phyloP scores from a whole-genome alignment of 2,888 invertebrate genomes.

The Teleogryllus oceanicus region DNA sequence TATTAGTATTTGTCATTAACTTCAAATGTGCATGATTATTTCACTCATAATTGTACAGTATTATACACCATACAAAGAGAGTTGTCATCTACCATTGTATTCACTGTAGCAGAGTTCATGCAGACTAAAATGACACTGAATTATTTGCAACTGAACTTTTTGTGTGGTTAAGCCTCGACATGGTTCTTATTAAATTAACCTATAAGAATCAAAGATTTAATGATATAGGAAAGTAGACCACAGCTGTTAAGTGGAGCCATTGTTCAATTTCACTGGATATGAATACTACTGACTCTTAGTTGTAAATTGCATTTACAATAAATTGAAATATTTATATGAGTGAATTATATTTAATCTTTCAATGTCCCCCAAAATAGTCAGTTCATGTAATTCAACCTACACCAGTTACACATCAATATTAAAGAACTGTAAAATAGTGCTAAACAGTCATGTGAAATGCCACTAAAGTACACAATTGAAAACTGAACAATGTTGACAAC shows the following conservation, averaged over 20 bases:
- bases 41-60: slow-evolving; percentile 18
- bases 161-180: background rate
- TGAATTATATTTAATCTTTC: no score
- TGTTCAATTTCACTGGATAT: no score
- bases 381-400: no score
- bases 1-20: slow-evolving; percentile 5
- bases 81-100: background rate
- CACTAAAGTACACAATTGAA: background rate
- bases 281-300: no score
- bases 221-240: no score
- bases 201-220: no score
- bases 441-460: background rate
- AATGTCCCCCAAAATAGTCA: no score
- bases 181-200: background rate
- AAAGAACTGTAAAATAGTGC: no score
- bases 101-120: background rate
- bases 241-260: no score
- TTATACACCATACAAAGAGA: background rate
- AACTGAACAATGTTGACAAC: background rate
- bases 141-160: background rate
- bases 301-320: no score
- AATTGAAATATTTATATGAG: no score
- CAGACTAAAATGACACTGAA: background rate
- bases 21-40: slow-evolving; percentile 11
- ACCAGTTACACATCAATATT: no score